Base-by-base conservation (phyloP, 2,888 invertebrate species). In the Tenthredo distinguenda region DNA sequence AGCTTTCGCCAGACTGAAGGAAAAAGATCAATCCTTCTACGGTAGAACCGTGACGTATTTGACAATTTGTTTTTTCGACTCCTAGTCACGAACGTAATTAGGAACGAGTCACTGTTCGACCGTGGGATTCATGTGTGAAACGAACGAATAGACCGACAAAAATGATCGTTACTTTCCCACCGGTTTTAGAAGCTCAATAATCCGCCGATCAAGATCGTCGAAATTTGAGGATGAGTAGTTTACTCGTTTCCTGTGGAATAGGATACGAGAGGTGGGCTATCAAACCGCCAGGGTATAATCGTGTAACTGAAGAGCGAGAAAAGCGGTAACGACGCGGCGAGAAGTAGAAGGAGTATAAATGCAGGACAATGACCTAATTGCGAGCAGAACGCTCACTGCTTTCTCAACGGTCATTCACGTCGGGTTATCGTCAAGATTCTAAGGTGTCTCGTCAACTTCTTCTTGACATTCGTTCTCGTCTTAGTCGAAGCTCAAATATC, bases 321-420 rank as follows among this genome's bases (percentile, higher is more conserved):
- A 37, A 47, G 76, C 34, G 37, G 31, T n/a, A 55, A 26, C 58
- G 31, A n/a, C 37, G 34, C 12, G 77, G 26, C 62, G n/a, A 21
- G 7, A 72, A 37, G 50, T 55, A 79, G 84, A 43, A 71, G 81
- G 90, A 90, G 92, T 92, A 93, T 93, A 93, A 92, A 93, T 92
- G 91, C 91, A 93, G 92, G 91, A 92, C 92, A 92, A 92, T 93
- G 93, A 93, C 93, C 93, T 93, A 93, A 93, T 93, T 93, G 93
- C 89, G 91, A 89, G 89, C 92, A 93, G 92, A 93, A 91, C 90
- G 90, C 89, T 89, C 90, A 89, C 91, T 90, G 92, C 92, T 91
- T 92, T 91, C 90, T 91, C 87, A 86, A 86, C 88, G 91, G 87
- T 88, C 91, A 90, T 91, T 91, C 90, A 89, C 87, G 88, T 86